These are phyloP conservation scores for Eulemur mongoz DNA, from an alignment of 2,797 vertebrate species.

Conservation along the genomic window DNA sequence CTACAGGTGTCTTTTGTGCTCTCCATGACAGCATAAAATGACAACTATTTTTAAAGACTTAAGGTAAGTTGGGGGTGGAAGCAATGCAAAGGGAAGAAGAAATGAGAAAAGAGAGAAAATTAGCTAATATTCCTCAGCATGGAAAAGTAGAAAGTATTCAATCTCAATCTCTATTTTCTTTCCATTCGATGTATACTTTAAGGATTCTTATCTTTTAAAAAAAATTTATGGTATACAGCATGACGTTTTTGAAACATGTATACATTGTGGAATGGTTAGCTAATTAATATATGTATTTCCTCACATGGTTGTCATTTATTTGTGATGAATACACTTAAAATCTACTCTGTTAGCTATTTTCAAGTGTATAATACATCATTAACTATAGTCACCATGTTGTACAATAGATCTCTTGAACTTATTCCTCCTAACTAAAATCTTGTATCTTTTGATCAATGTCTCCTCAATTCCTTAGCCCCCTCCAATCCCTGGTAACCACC, in stretches of 20 bases:
- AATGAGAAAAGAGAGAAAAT: neutral
- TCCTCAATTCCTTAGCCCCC: neutral
- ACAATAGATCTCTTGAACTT: neutral
- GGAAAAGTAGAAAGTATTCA: neutral
- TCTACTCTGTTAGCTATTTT: neutral
- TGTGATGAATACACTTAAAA: neutral
- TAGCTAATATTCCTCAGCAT: neutral
- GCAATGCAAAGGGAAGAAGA: neutral
- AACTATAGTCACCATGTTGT: neutral
- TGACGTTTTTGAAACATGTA: neutral
- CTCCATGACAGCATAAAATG: neutral
- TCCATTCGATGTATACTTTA: neutral
- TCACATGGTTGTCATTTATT: neutral
- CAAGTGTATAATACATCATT: neutral
- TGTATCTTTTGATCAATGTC: neutral
- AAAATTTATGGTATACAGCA: neutral
- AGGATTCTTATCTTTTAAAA: neutral
- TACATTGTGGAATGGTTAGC: neutral
- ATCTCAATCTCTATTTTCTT: neutral
- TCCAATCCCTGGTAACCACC: too few relatives aligned
- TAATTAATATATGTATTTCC: neutral
- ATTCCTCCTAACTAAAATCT: neutral
- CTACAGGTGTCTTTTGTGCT: neutral
- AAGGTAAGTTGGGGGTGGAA: neutral
- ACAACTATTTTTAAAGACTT: constrained; percentile 18